Evolutionary conservation across 2,797 vertebrate species (phyloP), one percentile per base, ranked within the genome.

Genomic region (Rhynchonycteris naso): DNA sequence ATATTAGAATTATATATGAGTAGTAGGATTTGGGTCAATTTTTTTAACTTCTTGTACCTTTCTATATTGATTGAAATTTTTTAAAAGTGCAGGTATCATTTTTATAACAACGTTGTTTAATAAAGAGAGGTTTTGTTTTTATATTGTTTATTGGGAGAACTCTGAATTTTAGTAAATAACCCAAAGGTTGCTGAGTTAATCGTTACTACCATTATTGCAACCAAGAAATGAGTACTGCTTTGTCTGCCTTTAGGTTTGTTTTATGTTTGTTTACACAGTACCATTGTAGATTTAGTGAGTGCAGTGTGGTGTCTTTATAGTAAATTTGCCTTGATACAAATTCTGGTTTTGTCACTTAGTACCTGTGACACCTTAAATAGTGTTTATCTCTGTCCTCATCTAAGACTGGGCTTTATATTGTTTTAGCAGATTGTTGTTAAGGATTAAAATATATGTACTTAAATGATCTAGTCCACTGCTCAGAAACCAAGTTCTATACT

Each of bases 151-250:
- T 74, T 58, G 43, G 35, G 50, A 78, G 24, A 79, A 19, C 74
- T 94, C 65, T 91, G 69, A 47, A 59, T 94, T 91, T 95, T 80
- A 78, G 22, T 83, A 75, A 92, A 18, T 87, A 76, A 80, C 9
- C 16, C 50, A 69, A 72, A 89, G 65, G 66, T 63, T 74, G 30
- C 81, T 56, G 24, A 75, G 63, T 82, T 82, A 63, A 75, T 74
- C 26, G 43, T 56, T 68, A 56, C 15, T 86, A 30, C 14, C 56
- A 13, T 72, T 63, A 71, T 91, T 89, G 19, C 4, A 75, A 1
- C 88, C 65, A 82, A 12, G 10, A 80, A 83, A 79, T 33, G 35
- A 93, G 6, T 65, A 26, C 4, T 33, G 6, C 24, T 88, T 22
- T 81, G 13, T 88, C 71, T 82, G 19, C 56, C 22, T 56, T 78